Evolutionary conservation across 2,113 vertebrate species (phyloP), one percentile per base, ranked within the genome.

Genomic region (Setophaga kirtlandii): DNA sequence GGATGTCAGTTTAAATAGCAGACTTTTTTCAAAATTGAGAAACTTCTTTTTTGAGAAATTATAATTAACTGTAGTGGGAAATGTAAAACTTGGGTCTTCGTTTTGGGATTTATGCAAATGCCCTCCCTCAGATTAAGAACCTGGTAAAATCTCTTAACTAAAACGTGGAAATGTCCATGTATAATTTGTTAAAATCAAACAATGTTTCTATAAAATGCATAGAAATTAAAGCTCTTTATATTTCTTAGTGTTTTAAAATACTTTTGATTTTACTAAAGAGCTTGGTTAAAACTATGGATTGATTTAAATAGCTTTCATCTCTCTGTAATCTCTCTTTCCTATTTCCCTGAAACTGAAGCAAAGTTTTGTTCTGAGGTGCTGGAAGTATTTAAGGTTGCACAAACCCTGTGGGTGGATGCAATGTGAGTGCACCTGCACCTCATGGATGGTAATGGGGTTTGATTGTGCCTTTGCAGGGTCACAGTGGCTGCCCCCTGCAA

Each of bases 381-480:
- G 11, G 31, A n/a, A 50, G 12, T 50, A 12, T 68, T 78, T 56
- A 10, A 49, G 19, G 41, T 22, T 64, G 42, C 37, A 23, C 22
- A 44, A 47, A 18, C 20, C 24, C 11, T 16, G 31, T 30, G 41
- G 35, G 46, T 30, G 0, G 1, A 5, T 64, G 68, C 11, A n/a
- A 7, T 27, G 53, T 64, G 77, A 62, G 42, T 33, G 31, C 22
- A 22, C 33, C 56, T 68, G 60, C 33, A 8, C 17, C 30, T 3
- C 2, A 1, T 2, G 84, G 58, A 16, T 27, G 33, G 20, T 4
- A 3, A 13, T 0, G 2, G 58, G 24, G 5, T 62, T 74, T 31
- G 59, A 86, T n/a, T 11, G 87, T 80, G 63, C 50, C 42, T 90
- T 27, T 90, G 56, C 47, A 93, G 55, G 39, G 47, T 94, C 87